Conservation (phyloP, 2,888 invertebrate genomes). For the Yponomeuta evonymella region DNA sequence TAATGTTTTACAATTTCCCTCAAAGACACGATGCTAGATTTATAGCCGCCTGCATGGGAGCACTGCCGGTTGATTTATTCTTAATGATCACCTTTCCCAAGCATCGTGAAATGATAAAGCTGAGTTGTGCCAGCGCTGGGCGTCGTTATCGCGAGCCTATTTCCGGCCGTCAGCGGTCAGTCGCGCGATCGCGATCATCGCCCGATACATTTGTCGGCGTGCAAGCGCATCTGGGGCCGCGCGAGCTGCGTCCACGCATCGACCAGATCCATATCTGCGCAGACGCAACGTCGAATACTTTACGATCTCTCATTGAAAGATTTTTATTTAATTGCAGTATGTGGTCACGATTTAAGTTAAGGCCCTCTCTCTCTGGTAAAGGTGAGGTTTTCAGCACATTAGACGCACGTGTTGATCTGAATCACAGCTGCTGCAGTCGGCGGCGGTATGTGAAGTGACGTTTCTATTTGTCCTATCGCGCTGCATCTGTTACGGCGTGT, state of each 20-base stretch:
- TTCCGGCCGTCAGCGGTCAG: slow-evolving; percentile 69
- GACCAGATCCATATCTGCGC: slow-evolving; percentile 52
- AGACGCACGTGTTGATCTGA: slow-evolving; percentile 48
- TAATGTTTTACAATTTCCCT: slow-evolving; percentile 42
- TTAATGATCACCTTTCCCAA: slow-evolving; percentile 69
- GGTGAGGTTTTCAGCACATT: slow-evolving; percentile 55
- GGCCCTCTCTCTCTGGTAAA: slow-evolving; percentile 18
- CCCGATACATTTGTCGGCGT: slow-evolving; percentile 73
- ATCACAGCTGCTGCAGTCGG: slow-evolving; percentile 53
- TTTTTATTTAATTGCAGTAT: slow-evolving; percentile 20
- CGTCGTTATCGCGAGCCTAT: slow-evolving; percentile 70
- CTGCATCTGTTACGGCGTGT: slow-evolving; percentile 64
- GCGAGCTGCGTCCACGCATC: slow-evolving; percentile 40
- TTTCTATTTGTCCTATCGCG: slow-evolving; percentile 70
- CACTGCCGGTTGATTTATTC: slow-evolving; percentile 63
- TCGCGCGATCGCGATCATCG: slow-evolving; percentile 59
- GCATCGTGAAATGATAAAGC: slow-evolving; percentile 58
- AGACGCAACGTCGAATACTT: slow-evolving; percentile 24
- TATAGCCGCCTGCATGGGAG: slow-evolving; percentile 31
- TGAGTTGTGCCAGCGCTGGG: slow-evolving; percentile 57
- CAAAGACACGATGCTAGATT: slow-evolving; percentile 29
- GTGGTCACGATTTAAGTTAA: slow-evolving; percentile 18
- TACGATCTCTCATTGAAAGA: slow-evolving; percentile 25
- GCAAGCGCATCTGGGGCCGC: slow-evolving; percentile 37
- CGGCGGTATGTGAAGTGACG: slow-evolving; percentile 65